Conservation (phyloP, 2,888 invertebrate species). For the Synergus japonicus region DNA sequence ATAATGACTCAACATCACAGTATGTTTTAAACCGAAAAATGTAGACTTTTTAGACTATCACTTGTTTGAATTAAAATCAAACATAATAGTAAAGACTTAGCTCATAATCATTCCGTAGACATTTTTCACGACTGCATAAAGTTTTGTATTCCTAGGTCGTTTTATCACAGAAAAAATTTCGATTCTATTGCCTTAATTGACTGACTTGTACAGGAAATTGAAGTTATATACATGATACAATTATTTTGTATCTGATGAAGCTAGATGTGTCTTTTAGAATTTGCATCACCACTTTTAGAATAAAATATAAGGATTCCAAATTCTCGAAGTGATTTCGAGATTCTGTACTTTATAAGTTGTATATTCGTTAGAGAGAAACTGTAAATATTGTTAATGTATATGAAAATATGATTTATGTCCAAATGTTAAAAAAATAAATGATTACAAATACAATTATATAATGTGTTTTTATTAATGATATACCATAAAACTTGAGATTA, state of each 20-base stretch:
- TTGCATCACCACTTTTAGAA: neutral
- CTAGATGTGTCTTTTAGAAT: neutral
- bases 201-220: neutral
- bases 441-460: neutral
- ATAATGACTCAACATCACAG: neutral
- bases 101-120: slow-evolving; percentile 5
- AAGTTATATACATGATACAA: neutral
- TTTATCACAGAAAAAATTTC: neutral
- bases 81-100: neutral
- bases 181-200: neutral
- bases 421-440: neutral
- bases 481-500: too few relatives aligned
- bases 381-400: slow-evolving; percentile 17
- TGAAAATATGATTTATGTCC: neutral
- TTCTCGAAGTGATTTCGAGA: neutral
- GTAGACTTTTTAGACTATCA: neutral
- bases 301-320: neutral
- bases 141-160: neutral
- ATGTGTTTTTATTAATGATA: neutral
- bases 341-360: neutral
- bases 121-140: neutral
- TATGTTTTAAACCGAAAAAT: slow-evolving; percentile 5
- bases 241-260: neutral
- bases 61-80: slow-evolving; percentile 3
- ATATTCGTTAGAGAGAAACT: neutral